Evolutionary conservation across 2,888 invertebrate species (phyloP), one percentile per base, ranked within the genome.

Genomic region (Drosophila falleni): DNA sequence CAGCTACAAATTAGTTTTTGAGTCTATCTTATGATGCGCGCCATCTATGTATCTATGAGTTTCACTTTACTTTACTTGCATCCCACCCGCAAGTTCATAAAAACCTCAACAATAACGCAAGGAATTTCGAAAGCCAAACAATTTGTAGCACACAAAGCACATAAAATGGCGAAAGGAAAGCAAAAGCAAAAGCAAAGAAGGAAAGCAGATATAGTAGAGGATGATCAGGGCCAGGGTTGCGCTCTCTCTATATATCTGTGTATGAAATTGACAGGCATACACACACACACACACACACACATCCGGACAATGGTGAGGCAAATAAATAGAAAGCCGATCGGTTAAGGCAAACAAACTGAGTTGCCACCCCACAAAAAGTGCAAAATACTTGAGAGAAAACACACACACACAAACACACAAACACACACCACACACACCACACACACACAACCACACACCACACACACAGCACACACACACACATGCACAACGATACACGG

Each of bases 61-160:
- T 54, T 60, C 61, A 61, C 47, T 66, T 66, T 46, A 59, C 60
- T 66, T 74, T 46, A 59, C 60, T 66, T 74, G 74, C 62, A 60
- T 13, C 13, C 46, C 54, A 35, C 44, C 49, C 8, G 62, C 59
- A 60, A 71, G 73, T 80, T 86, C 73, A 85, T 84, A 81, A 83
- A 83, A 87, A 86, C 81, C 78, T 78, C 73, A 75, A 85, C 80
- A 84, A 88, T 74, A 88, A 87, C 70, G 71, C 67, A 55, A 77
- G 68, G 76, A 87, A 88, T 86, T 83, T 85, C 61, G 54, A 78
- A 86, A 86, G 78, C 89, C 78, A 86, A 81, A 87, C 89, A 86
- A 85, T 85, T 85, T 87, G 87, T 80, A 84, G 78, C 80, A 83
- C 74, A 88, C 76, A 86, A 82, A 75, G 80, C 77, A 73, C 74